phyloP scores from a whole-genome alignment of 2,113 vertebrate genomes.

The Poeciliopsis retropinna region DNA sequence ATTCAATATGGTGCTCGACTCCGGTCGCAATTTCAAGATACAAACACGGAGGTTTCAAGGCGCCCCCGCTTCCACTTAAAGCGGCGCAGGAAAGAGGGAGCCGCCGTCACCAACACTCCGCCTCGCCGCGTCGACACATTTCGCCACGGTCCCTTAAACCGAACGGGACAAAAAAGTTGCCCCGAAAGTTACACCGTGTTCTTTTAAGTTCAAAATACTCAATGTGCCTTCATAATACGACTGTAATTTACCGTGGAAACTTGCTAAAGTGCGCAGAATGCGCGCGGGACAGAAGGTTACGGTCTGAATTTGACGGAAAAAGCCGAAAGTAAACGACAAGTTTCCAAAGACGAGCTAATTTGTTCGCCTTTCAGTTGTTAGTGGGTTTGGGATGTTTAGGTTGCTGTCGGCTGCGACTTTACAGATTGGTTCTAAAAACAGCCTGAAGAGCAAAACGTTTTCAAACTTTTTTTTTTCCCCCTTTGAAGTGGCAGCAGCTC shows the following conservation, averaged over 20 bases:
- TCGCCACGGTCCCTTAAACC: conserved; percentile 58
- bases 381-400: background rate
- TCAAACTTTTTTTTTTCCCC: background rate
- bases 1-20: conserved; percentile 84
- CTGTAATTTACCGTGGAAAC: fast-evolving
- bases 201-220: background rate
- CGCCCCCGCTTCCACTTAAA: conserved; percentile 80
- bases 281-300: too few relatives aligned
- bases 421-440: background rate
- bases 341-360: background rate
- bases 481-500: background rate
- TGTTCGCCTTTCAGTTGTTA: background rate
- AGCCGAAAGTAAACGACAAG: background rate
- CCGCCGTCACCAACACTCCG: background rate
- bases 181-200: conserved; percentile 15
- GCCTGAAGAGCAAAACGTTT: conserved; percentile 13
- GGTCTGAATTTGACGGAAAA: background rate
- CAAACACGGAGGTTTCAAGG: conserved; percentile 88
- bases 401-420: background rate
- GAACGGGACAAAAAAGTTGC: conserved; percentile 34
- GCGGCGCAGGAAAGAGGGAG: conserved; percentile 59
- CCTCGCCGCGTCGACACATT: background rate
- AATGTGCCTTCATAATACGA: background rate
- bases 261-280: too few relatives aligned
- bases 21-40: conserved; percentile 82